Percentiles rank a stretch among this genome's conserved stretches.
These are phyloP conservation scores for Apoderus coryli DNA, from an alignment of 2,888 invertebrate genomes.

Conservation along the genomic window DNA sequence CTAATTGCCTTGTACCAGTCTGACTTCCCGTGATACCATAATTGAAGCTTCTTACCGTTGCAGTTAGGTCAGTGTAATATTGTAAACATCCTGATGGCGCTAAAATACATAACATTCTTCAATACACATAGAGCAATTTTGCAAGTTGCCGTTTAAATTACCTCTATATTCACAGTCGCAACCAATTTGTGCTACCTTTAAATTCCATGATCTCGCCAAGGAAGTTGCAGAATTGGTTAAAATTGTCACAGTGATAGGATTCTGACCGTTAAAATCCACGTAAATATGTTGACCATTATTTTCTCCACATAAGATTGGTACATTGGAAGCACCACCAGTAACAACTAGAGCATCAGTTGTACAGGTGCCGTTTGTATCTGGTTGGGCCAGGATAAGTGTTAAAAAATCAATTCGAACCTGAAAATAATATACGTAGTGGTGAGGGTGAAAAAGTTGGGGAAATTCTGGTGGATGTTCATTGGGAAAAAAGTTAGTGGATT, in stretches of 20 bases:
- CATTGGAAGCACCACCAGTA: slow-evolving; percentile 49
- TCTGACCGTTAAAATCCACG: slow-evolving; percentile 54
- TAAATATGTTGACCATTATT: slow-evolving; percentile 66
- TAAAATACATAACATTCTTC: slow-evolving; percentile 24
- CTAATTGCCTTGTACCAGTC: slow-evolving; percentile 52
- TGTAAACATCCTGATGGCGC: slow-evolving; percentile 66
- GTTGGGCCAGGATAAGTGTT: slow-evolving; percentile 54
- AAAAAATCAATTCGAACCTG: slow-evolving; percentile 65
- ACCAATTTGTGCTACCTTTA: slow-evolving; percentile 54
- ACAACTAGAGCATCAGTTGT: slow-evolving; percentile 53
- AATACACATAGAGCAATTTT: not conserved
- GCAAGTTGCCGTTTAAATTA: slow-evolving; percentile 23
- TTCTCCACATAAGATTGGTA: slow-evolving; percentile 69
- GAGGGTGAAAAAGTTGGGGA: no score
- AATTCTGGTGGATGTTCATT: no score
- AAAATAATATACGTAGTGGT: slow-evolving; percentile 13
- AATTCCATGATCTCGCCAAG: slow-evolving; percentile 57
- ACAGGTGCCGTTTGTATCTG: slow-evolving; percentile 57
- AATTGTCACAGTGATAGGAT: slow-evolving; percentile 47
- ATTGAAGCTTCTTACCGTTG: slow-evolving; percentile 58
- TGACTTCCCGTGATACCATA: slow-evolving; percentile 39
- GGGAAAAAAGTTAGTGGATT: no score
- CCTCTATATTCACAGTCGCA: slow-evolving; percentile 55
- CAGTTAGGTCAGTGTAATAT: slow-evolving; percentile 46
- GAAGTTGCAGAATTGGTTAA: slow-evolving; percentile 45